These are phyloP conservation scores for Bombyx mandarina DNA, from an alignment of 1,140 invertebrate genomes.

Conservation along the genomic window DNA sequence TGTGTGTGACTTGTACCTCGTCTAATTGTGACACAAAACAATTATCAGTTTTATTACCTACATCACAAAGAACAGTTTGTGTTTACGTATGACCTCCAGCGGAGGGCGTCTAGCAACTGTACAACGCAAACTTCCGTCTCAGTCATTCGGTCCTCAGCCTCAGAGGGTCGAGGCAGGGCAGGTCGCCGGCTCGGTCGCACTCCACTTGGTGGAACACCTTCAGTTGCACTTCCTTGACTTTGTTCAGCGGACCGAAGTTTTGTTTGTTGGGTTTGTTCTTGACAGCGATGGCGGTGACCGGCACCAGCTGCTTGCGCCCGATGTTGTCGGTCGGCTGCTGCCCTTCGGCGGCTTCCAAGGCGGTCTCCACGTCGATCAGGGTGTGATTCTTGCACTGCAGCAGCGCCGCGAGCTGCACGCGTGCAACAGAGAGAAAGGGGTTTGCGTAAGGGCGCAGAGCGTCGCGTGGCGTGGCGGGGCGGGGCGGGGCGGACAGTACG, in stretches of 20 bases:
- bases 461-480: no score
- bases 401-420: constrained; percentile 43
- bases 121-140: constrained; percentile 44
- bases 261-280: constrained; percentile 11
- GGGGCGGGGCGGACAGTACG: neutral
- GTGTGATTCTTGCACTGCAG: constrained; percentile 58
- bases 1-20: neutral
- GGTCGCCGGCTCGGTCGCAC: constrained; percentile 34
- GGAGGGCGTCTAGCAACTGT: constrained; percentile 32
- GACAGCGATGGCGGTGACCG: constrained; percentile 21
- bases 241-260: constrained; percentile 13
- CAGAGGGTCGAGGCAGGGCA: constrained; percentile 50
- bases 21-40: neutral
- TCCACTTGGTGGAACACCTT: constrained; percentile 54
- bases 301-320: constrained; percentile 35
- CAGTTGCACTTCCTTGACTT: constrained; percentile 49
- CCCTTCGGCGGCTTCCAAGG: constrained; percentile 53
- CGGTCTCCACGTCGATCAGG: constrained; percentile 57
- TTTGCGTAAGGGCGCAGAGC: no score
- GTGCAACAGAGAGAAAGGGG: neutral
- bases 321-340: constrained; percentile 25
- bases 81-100: constrained; percentile 18
- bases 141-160: constrained; percentile 58
- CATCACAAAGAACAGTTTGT: neutral
- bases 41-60: neutral